Evolutionary conservation across 1,140 invertebrate species (phyloP), one percentile per base, ranked within the genome.

Genomic region (Gonatopus flavifemur): DNA sequence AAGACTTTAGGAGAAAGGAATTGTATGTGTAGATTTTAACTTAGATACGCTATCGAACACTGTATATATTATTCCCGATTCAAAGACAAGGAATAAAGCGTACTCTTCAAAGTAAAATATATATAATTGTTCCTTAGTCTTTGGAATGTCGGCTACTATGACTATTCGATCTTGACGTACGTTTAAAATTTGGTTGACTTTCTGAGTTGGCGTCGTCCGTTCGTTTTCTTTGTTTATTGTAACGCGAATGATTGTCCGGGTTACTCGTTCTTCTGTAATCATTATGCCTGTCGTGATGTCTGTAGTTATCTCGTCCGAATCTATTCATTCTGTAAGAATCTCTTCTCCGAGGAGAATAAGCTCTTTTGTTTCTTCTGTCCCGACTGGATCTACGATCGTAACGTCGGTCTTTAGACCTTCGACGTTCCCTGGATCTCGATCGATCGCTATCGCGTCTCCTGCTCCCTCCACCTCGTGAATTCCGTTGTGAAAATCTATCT

Each of bases 91-190:
- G n/a, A n/a, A n/a, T n/a, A n/a, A n/a, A n/a, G n/a, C n/a, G n/a
- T n/a, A n/a, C n/a, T n/a, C n/a, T n/a, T n/a, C n/a, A n/a, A n/a
- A n/a, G n/a, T n/a, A n/a, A n/a, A n/a, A n/a, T n/a, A n/a, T n/a
- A n/a, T n/a, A n/a, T n/a, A n/a, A n/a, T n/a, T n/a, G 22, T 30
- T 24, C 20, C 16, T 61, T 65, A 72, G 24, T 68, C 47, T 66
- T 66, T 72, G 37, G 70, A 72, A 40, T 67, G 67, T 36, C 59
- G 66, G 39, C 70, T 72, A 49, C 66, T 70, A 6, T 58, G 64
- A 20, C 66, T 72, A 19, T 55, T 66, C 43, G 66, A 70, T 18
- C 70, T 67, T 19, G 71, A 74, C 33, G 62, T 62, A 19, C 71
- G 67, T 54, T 74, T 72, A 31, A 74, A 71, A 59, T 70, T 72